Base-by-base conservation (phyloP, 2,113 vertebrate genomes). In the Coptodon bakossiorum region DNA sequence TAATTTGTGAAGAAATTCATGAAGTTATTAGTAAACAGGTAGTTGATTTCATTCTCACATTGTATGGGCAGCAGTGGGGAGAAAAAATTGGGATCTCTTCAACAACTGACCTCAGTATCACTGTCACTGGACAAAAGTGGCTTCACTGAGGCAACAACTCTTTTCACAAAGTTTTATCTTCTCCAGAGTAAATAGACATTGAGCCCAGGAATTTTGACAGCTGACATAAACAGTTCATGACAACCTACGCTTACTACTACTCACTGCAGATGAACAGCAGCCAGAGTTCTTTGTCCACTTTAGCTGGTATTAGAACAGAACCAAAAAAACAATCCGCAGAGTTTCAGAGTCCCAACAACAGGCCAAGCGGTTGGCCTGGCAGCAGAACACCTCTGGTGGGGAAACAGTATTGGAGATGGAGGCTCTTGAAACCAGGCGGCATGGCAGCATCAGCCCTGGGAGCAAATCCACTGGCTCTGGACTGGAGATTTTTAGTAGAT, bases 281-380 rank as follows among this genome's bases (percentile, higher is more conserved):
- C 6, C 54, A 27, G 53, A 24, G 54, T 3, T 27, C 54, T 56
- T 27, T 56, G 22, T 56, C 4, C 6, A 56, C 54, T 56, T 56
- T 56, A 56, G 11, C 54, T 56, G 22, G 54, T 6, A 56, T 56
- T 27, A 0, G 53, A 56, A 7, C 54, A 57, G 54, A 57, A 57
- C 54, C 54, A 57, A 1, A 57, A 57, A 14, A 5, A 27, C 24
- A 27, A 3, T 14, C 22, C 22, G 27, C 11, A 0, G 22, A 56
- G 53, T 56, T 56, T 24, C 53, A 56, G 3, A 54, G n/a, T 27
- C 54, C 54, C 54, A 57, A 57, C 54, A 57, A 57, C 54, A 57
- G 54, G 8, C 6, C 54, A 57, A 57, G 54, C 27, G 0, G 22
- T 57, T 27, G 54, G 22, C 22, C 0, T 57, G 22, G 54, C 22